phyloP scores from a whole-genome alignment of 2,888 invertebrate genomes.

The Amblyjoppa fuscipennis region DNA sequence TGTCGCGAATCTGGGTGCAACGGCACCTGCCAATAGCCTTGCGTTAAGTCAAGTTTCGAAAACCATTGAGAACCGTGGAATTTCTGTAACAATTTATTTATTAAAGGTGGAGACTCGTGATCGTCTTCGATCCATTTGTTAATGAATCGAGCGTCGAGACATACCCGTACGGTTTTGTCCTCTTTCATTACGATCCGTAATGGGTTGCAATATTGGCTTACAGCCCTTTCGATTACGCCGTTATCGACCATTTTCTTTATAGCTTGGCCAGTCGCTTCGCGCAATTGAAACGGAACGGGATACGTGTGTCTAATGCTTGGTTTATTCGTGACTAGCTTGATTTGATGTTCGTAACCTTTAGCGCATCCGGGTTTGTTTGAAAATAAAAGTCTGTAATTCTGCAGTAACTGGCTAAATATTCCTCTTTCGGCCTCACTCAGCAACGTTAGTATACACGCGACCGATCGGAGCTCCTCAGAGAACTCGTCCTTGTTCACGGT shows the following conservation, averaged over 20 bases:
- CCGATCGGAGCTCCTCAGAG: conserved; percentile 23
- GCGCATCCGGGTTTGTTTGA: not conserved
- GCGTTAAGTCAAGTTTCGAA: conserved; percentile 19
- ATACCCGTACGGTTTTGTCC: not conserved
- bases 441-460: not conserved
- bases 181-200: not conserved
- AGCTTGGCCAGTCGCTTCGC: not conserved
- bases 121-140: not conserved
- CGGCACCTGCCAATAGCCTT: conserved; percentile 31
- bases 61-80: conserved; percentile 2
- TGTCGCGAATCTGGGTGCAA: conserved; percentile 62
- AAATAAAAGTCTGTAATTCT: not conserved
- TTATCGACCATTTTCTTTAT: not conserved
- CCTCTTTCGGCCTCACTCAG: not conserved
- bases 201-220: not conserved
- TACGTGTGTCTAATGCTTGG: not conserved
- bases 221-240: not conserved
- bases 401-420: not conserved
- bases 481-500: conserved; percentile 59
- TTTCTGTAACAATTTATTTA: not conserved
- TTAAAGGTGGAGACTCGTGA: not conserved
- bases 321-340: not conserved
- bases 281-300: not conserved
- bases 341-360: not conserved
- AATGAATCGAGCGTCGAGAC: not conserved